Evolutionary conservation across 2,888 invertebrate genomes (phyloP).

Genomic region (Aphidius colemani): DNA sequence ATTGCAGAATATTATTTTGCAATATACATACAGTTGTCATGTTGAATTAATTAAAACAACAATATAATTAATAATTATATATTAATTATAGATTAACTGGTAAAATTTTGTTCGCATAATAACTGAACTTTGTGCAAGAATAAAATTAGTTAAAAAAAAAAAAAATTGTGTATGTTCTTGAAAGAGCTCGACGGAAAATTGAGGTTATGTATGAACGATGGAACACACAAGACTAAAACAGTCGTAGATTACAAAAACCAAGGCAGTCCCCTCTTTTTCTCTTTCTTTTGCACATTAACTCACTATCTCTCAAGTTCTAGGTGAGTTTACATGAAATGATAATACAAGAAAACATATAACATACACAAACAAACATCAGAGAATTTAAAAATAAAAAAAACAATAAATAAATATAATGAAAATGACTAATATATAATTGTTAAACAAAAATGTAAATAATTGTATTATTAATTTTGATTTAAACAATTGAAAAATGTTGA

Average conservation of each 20-base stretch:
- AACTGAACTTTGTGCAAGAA: too few relatives aligned
- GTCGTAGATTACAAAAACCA: slow-evolving; percentile 2
- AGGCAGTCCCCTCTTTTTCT: background rate
- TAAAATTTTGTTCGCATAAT: too few relatives aligned
- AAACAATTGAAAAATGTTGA: background rate
- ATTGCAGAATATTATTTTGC: too few relatives aligned
- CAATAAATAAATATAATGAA: background rate
- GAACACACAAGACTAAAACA: slow-evolving; percentile 8
- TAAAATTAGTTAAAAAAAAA: slow-evolving; percentile 19
- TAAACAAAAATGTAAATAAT: background rate
- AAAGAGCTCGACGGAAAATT: background rate
- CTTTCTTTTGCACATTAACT: background rate
- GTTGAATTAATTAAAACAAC: too few relatives aligned
- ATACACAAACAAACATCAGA: background rate
- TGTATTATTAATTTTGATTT: background rate
- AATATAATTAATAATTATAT: too few relatives aligned
- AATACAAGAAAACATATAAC: background rate
- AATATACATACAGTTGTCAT: too few relatives aligned
- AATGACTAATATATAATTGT: background rate
- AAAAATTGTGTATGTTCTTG: too few relatives aligned
- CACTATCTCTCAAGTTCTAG: slow-evolving; percentile 21
- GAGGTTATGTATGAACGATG: slow-evolving; percentile 26
- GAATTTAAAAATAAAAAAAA: background rate
- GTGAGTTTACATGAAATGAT: slow-evolving; percentile 26
- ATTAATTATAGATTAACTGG: too few relatives aligned